Evolutionary conservation across 1,140 invertebrate genomes (phyloP), one percentile per base, ranked within the genome.

Genomic region (Zaprionus tsacasi): DNA sequence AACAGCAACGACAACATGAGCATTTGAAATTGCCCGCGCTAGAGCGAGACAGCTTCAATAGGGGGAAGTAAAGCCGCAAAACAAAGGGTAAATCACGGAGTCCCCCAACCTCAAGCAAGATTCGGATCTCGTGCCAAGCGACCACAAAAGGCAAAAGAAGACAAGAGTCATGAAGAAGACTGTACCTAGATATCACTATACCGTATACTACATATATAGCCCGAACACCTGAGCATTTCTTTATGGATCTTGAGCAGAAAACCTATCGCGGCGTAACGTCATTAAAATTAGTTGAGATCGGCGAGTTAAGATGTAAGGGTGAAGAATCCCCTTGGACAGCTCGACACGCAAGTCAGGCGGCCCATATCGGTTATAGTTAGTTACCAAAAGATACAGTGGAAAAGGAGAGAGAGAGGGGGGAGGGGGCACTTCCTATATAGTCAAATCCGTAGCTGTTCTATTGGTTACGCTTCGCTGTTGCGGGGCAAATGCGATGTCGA

Each of bases 211-310:
- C 15, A n/a, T 30, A 45, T 74, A 52, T 60, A 43, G 66, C 36
- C 45, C 59, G 78, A 89, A 88, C 86, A 89, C 86, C 85, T 89
- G 85, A 90, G 86, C 78, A 90, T 89, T 88, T 88, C 86, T 89
- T 89, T 90, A 89, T 90, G 85, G 78, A 86, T 89, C 81, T 90
- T 85, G 86, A 90, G 81, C 85, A 89, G 81, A 90, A 89, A 89
- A 89, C 78, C 82, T 90, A 89, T 79, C 63, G 70, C 86, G 81
- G 89, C 89, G 89, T 89, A 91, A 91, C 89, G 76, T 91, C 89
- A 91, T 91, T 91, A 91, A 91, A 91, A 91, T 88, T 87, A 82
- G 78, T 81, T 83, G 66, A 73, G 64, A 56, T 75, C 73, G 68
- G 64, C 67, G 50, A 83, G 75, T 70, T 83, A 90, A 80, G 70